Conservation (phyloP, 2,113 vertebrate species). For the Corydoras maculifer region DNA sequence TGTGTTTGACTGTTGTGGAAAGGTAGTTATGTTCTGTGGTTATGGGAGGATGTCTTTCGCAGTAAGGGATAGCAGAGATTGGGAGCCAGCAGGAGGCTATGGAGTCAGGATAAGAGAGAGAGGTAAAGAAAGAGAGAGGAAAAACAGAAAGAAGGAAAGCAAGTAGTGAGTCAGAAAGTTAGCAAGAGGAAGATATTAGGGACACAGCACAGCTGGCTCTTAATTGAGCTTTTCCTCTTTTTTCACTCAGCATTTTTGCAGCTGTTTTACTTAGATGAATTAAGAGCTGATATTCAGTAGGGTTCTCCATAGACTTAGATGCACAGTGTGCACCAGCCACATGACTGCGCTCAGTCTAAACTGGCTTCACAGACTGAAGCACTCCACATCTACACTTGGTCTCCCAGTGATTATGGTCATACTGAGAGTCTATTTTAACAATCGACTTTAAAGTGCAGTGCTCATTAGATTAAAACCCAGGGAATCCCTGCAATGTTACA, state of each 20-base stretch:
- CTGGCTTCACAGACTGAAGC: not conserved
- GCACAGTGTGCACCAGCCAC: not conserved
- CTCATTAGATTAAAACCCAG: constrained; percentile 1
- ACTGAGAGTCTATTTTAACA: not conserved
- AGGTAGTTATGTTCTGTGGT: constrained; percentile 7
- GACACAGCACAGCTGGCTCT: constrained; percentile 69
- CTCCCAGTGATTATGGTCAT: constrained; percentile 2
- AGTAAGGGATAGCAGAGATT: constrained; percentile 43
- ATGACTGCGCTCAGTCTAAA: constrained; percentile 2
- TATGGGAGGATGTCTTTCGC: constrained; percentile 7
- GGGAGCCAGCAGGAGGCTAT: constrained; percentile 56
- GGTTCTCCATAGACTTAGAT: constrained; percentile 34
- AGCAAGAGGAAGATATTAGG: constrained; percentile 34
- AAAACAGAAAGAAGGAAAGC: too few relatives aligned
- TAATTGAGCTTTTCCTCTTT: constrained; percentile 63
- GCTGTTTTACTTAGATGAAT: constrained; percentile 60
- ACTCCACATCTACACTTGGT: not conserved
- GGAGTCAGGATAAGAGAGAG: constrained; percentile 12
- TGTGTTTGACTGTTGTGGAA: constrained; percentile 15
- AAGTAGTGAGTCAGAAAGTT: too few relatives aligned
- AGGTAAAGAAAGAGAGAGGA: constrained; percentile 1
- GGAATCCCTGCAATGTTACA: not conserved
- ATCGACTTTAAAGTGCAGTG: not conserved
- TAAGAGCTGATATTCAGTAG: constrained; percentile 47
- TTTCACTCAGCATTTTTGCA: constrained; percentile 65